Base-by-base conservation (phyloP, 2,888 invertebrate species). In the Drosophila demipolita region DNA sequence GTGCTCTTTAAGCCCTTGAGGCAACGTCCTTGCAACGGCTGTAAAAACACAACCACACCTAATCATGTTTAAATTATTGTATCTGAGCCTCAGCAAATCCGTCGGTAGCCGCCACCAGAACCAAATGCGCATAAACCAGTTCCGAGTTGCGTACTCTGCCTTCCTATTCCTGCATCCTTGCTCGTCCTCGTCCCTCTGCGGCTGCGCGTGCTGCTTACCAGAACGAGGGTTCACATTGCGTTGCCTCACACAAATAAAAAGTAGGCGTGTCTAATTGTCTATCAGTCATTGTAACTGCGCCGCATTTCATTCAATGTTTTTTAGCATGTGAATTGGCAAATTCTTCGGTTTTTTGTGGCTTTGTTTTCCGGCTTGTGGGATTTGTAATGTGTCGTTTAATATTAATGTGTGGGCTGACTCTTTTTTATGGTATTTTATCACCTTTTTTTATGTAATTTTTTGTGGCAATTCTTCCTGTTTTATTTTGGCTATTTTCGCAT, bases 61-160 rank as follows among this genome's bases (percentile, higher is more conserved):
- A 92, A 92, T 92, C 93, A 92, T 92, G 92, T 93, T 92, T 93
- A 92, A 93, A 93, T 93, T 92, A 92, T 92, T 91, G 91, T 82
- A 79, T 77, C 76, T 62, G 63, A 74, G 72, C 77, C 79, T 59
- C 75, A 35, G 66, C 66, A 81, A 80, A 78, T 79, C 75, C 84
- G 48, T 55, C 57, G 73, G 57, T 54, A 74, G 75, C 75, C 79
- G 68, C 78, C 75, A 78, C 84, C 88, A 87, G 78, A 82, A 74
- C 76, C 82, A 82, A 87, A 90, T 90, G 82, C 74, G 81, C 73
- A 82, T 73, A 91, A 84, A 92, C 92, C 89, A 90, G 91, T 92
- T 92, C 76, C 66, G 36, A 55, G 60, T 65, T 70, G 67, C 45
- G 66, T 29, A 42, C 54, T 57, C 60, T 57, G 58, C 35, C 23